phyloP scores from a whole-genome alignment of 2,113 vertebrate genomes.

The Cygnus atratus region DNA sequence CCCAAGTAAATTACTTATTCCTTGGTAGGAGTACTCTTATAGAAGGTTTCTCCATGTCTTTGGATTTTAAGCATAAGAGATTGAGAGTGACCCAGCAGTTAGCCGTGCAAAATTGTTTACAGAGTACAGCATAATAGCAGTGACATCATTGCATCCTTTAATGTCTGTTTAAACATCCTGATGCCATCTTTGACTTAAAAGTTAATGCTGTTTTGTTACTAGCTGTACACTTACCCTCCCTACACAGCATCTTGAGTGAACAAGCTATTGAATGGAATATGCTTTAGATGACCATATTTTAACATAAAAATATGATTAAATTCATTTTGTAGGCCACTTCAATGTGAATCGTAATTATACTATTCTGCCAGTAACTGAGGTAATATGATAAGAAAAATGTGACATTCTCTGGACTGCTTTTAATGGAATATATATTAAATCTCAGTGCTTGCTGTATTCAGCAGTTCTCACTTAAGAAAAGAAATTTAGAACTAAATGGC shows the following conservation, averaged over 20 bases:
- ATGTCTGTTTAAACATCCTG: conserved; percentile 33
- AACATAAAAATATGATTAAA: conserved; percentile 65
- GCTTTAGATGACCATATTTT: conserved; percentile 39
- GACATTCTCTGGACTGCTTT: conserved; percentile 34
- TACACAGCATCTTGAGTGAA: background rate
- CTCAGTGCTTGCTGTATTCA: background rate
- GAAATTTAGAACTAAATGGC: conserved; percentile 32
- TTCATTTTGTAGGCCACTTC: conserved; percentile 57
- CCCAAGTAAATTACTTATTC: background rate
- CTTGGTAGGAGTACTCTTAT: background rate
- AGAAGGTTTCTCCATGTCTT: background rate
- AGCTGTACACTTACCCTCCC: background rate
- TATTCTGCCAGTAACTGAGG: conserved; percentile 63
- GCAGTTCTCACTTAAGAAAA: background rate
- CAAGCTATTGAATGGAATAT: conserved; percentile 18
- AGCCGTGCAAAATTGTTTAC: background rate
- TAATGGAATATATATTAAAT: conserved; percentile 27
- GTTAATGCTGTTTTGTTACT: background rate
- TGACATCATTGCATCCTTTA: conserved; percentile 5
- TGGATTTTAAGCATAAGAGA: background rate
- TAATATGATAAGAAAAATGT: conserved; percentile 66
- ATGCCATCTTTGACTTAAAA: conserved; percentile 40
- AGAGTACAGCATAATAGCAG: background rate
- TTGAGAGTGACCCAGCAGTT: background rate
- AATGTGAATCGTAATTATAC: conserved; percentile 62